Evolutionary conservation across 2,888 invertebrate species (phyloP), one percentile per base, ranked within the genome.

Genomic region (Agrilus cyanescens): DNA sequence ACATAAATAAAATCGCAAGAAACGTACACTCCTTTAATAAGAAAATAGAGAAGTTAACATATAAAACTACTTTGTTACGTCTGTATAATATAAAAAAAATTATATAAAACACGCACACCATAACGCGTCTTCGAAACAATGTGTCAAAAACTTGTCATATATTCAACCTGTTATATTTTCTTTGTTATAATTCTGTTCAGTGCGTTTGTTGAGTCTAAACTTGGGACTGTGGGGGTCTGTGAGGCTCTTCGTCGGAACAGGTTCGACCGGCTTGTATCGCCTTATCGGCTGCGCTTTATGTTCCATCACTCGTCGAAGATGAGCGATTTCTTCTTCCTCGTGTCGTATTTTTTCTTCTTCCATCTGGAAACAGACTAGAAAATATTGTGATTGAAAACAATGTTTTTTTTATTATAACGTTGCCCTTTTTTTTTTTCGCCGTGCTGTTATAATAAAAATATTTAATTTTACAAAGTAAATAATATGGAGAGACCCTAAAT

Each of bases 181-280:
- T 37, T 53, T 51, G 39, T 52, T 53, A 33, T 43, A 1, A 10
- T 25, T 8, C 8, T 4, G 10, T 38, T 52, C 52, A 30, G 44
- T 53, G 58, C 34, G 36, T 37, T 44, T 53, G 7, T 50, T 46
- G 0, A 49, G 48, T 20, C 40, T 40, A 41, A 75, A 73, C 45
- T 69, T 71, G 0, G 82, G 82, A 46, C 80, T 80, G 41, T 75
- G 69, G 1, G 85, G 80, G 13, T 71, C 67, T 2, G 84, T 85
- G 2, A 82, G 55, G 4, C 71, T 70, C 35, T 67, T 68, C 2
- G 76, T 73, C 41, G 71, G 74, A 40, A 71, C 64, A 12, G 76
- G 67, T 15, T 70, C 54, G 50, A 78, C 61, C 10, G 71, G 69
- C 45, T 70, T 69, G 44, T 66, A 68, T 8, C 62, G 62, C 12